These are phyloP conservation scores for Hystrix cristata DNA, from an alignment of 2,113 vertebrate species.

Conservation along the genomic window DNA sequence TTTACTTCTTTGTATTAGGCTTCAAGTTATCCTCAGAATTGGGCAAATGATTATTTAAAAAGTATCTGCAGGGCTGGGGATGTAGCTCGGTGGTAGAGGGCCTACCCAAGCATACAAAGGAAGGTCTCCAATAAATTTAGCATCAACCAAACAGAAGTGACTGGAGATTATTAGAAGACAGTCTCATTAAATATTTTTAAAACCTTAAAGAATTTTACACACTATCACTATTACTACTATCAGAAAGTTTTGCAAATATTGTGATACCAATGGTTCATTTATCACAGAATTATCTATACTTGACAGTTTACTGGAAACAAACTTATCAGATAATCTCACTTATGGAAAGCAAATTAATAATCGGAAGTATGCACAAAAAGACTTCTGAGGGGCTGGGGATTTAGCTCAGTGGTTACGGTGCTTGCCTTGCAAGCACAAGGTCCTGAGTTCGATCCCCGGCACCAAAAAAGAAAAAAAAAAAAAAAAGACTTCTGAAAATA, in stretches of 20 bases:
- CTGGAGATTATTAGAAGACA: background rate
- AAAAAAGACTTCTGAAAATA: background rate
- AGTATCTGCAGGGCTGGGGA: background rate
- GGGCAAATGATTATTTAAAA: constrained; percentile 31
- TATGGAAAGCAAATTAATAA: background rate
- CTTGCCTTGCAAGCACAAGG: no score
- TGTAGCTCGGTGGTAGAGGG: background rate
- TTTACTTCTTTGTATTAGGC: constrained; percentile 15
- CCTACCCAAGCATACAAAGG: background rate
- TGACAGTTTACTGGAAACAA: constrained; percentile 2
- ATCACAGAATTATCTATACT: background rate
- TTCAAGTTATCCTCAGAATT: background rate
- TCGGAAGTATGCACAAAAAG: background rate
- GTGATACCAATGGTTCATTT: background rate
- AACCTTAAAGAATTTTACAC: background rate
- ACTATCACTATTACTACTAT: background rate
- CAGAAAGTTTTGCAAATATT: constrained; percentile 1
- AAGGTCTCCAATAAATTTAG: background rate
- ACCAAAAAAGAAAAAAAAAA: no score
- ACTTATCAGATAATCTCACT: background rate
- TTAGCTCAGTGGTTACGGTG: no score
- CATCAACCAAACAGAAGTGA: background rate
- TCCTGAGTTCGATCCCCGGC: no score
- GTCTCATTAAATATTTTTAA: background rate
- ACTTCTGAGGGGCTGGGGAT: no score